A percentile compares a stretch with the other conserved stretches of the same genome.
These are phyloP conservation scores for Lycorma delicatula DNA, from an alignment of 1,140 invertebrate genomes.

Conservation along the genomic window DNA sequence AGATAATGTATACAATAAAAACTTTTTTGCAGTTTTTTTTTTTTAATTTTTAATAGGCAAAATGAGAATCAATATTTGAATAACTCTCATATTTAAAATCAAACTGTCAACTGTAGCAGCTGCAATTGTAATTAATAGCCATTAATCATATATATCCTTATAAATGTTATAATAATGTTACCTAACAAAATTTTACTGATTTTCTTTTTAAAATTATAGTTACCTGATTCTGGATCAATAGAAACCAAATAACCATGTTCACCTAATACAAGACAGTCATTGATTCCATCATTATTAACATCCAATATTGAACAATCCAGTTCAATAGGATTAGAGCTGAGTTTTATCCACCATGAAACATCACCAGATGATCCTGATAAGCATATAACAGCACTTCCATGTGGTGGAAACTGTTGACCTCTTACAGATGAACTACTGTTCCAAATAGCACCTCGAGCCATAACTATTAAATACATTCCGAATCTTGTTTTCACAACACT, in stretches of 20 bases:
- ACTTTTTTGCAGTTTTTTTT: too few relatives aligned
- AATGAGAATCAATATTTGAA: too few relatives aligned
- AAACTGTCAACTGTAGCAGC: too few relatives aligned
- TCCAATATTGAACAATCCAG: conserved; percentile 63
- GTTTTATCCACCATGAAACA: conserved; percentile 53
- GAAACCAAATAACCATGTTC: conserved; percentile 55
- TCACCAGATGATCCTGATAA: conserved; percentile 52
- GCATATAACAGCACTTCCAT: conserved; percentile 41
- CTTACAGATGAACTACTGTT: conserved; percentile 30
- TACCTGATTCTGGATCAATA: conserved; percentile 57
- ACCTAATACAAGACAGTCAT: conserved; percentile 62
- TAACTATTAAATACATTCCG: conserved; percentile 56
- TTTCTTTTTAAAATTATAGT: background rate
- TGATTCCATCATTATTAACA: conserved; percentile 54
- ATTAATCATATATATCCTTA: too few relatives aligned
- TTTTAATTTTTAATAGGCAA: too few relatives aligned
- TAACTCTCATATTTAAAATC: too few relatives aligned
- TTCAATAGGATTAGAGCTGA: conserved; percentile 50
- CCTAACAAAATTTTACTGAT: background rate
- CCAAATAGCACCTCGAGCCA: conserved; percentile 48
- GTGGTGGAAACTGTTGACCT: conserved; percentile 32
- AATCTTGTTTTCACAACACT: conserved; percentile 52
- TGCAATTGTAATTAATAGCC: too few relatives aligned
- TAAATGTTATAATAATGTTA: too few relatives aligned
- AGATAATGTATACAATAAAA: too few relatives aligned